Percentiles rank a stretch among this genome's conserved stretches.
Evolutionary conservation across 2,113 vertebrate species (phyloP).

Genomic region (Tenebrosternarchus preto): DNA sequence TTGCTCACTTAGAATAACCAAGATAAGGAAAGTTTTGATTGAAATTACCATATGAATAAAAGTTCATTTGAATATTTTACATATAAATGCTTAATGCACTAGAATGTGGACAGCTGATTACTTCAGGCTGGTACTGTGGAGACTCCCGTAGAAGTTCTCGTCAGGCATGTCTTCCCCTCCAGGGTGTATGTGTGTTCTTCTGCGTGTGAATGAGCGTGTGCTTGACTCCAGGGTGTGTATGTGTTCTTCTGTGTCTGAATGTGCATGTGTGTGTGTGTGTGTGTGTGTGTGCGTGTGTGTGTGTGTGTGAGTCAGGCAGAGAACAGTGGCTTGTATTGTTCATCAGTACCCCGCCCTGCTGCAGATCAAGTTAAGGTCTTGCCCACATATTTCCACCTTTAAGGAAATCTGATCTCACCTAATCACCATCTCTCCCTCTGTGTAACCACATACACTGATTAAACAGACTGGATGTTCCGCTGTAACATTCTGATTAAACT

Average conservation of each 20-base stretch:
- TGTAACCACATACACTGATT: not conserved
- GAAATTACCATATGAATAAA: too few relatives aligned
- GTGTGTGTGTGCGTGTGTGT: constrained; percentile 8
- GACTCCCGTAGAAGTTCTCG: not conserved
- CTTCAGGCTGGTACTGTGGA: constrained; percentile 11
- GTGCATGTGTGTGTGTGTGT: constrained; percentile 7
- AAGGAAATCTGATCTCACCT: constrained; percentile 65
- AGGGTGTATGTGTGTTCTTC: too few relatives aligned
- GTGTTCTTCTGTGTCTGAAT: too few relatives aligned
- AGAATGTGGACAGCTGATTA: too few relatives aligned
- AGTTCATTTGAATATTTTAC: too few relatives aligned
- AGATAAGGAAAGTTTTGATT: too few relatives aligned
- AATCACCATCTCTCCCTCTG: not conserved
- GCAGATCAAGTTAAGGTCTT: constrained; percentile 73
- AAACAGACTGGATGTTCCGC: not conserved
- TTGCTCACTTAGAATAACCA: too few relatives aligned
- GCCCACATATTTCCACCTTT: constrained; percentile 71
- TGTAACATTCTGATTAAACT: not conserved
- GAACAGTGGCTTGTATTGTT: constrained; percentile 73
- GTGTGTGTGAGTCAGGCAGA: constrained; percentile 64
- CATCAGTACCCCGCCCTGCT: constrained; percentile 64
- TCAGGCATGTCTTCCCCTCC: constrained; percentile 66
- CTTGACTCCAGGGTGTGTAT: constrained; percentile 38
- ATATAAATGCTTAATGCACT: too few relatives aligned
- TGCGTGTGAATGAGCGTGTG: too few relatives aligned